Base-by-base conservation (phyloP, 1,140 invertebrate genomes). In the Papilio aristodemus region DNA sequence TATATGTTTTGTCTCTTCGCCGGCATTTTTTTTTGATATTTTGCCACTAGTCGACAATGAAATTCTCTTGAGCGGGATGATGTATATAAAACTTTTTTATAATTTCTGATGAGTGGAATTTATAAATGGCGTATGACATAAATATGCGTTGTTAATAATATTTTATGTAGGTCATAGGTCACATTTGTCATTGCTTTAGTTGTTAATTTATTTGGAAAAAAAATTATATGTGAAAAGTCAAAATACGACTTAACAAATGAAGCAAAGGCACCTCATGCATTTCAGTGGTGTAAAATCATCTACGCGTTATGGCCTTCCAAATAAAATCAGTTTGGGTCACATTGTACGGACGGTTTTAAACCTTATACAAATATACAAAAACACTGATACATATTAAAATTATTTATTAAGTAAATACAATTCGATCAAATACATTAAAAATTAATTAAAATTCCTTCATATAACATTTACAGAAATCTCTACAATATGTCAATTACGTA, bases 1-100 rank as follows among this genome's bases (percentile, higher is more conserved):
- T 85, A 85, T 79, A 71, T 78, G 75, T 78, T 83, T 77, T 83
- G 79, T 83, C 76, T 75, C 74, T 70, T 25, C 66, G 59, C 27
- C 57, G 59, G 59, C 70, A 66, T 46, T 69, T 75, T 77, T n/a
- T 82, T 78, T 75, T 77, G 72, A 80, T 77, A 70, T 68, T 69
- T 38, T 70, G 54, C 71, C 59, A 77, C 70, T 60, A 69, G 43
- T 71, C 57, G 25, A 71, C 74, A 73, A 69, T 71, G 38, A 69
- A 66, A 66, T 71, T 59, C 41, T 66, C 62, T 66, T 66, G 62
- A 66, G 62, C 39, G 25, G 25, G 39, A 25, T 14, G 41, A 64
- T 64, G 14, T 66, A 46, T 64, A 19, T 22, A 19, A 22, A 66
- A 64, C 32, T n/a, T 38, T 60, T 66, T 41, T 66, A n/a, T 32